A percentile compares a stretch with the other conserved stretches of the same genome.
Conservation (phyloP, 2,797 vertebrate species). For the Acipenser ruthenus region DNA sequence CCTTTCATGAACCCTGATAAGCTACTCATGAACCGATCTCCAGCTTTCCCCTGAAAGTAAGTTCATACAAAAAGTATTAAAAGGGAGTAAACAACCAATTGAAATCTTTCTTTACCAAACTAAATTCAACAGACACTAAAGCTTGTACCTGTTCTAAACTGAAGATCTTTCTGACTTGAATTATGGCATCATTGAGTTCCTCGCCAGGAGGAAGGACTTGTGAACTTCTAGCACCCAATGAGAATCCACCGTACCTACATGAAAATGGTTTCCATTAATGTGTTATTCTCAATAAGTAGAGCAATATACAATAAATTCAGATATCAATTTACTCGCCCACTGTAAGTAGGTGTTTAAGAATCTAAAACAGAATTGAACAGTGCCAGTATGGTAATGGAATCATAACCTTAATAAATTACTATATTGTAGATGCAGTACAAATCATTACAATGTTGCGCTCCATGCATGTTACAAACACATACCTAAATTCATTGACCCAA, state of each 20-base stretch:
- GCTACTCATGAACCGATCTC: conserved; percentile 81
- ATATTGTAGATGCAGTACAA: no score
- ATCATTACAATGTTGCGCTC: not conserved
- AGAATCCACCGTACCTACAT: conserved; percentile 91
- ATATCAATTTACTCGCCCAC: no score
- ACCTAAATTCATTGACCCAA: conserved; percentile 96
- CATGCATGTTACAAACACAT: conserved; percentile 24
- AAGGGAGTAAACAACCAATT: no score
- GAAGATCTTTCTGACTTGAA: conserved; percentile 75
- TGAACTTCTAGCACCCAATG: conserved; percentile 81
- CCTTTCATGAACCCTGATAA: conserved; percentile 76
- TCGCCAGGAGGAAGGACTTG: conserved; percentile 74
- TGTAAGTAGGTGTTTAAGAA: no score
- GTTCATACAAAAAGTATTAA: no score
- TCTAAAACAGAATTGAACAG: no score
- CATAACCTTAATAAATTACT: no score
- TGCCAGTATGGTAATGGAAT: no score
- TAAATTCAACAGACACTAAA: no score
- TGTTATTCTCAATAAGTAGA: not conserved
- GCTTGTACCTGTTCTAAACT: conserved; percentile 65
- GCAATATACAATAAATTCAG: not conserved
- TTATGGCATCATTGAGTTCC: conserved; percentile 80
- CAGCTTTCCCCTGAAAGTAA: conserved; percentile 70
- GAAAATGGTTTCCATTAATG: not conserved
- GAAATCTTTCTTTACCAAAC: no score